A percentile compares a stretch with the other conserved stretches of the same genome.
phyloP scores from a whole-genome alignment of 2,888 invertebrate genomes.

The Prenolepis imparis region DNA sequence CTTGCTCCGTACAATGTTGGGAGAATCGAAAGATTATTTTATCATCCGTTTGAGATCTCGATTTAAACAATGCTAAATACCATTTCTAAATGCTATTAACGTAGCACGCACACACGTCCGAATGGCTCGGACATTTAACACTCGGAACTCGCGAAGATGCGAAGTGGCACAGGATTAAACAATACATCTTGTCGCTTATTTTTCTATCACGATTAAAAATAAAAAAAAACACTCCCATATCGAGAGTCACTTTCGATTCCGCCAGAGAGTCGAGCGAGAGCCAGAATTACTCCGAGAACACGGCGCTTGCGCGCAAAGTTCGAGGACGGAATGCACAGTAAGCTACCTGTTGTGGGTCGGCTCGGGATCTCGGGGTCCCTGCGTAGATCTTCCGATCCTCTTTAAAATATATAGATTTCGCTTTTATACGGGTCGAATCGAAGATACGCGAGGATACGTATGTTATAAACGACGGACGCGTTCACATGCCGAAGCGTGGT shows the following conservation, averaged over 20 bases:
- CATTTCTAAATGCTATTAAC: neutral
- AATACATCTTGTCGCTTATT: neutral
- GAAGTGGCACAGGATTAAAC: neutral
- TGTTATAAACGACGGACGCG: conserved; percentile 13
- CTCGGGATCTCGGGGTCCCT: conserved; percentile 53
- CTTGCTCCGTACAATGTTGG: neutral
- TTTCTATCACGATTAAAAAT: neutral
- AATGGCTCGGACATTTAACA: neutral
- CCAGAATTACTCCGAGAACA: conserved; percentile 28
- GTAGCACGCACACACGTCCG: neutral
- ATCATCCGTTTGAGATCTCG: neutral
- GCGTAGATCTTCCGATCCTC: neutral
- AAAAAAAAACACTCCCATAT: neutral
- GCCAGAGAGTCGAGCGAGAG: conserved; percentile 12
- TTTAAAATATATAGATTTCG: neutral
- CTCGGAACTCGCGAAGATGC: neutral
- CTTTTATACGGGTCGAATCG: conserved; percentile 65
- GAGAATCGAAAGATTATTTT: neutral
- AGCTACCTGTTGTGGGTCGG: conserved; percentile 73
- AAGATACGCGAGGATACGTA: no score
- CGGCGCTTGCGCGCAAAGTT: conserved; percentile 65
- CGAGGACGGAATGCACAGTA: conserved; percentile 71
- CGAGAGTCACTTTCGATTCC: conserved; percentile 52
- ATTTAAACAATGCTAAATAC: neutral
- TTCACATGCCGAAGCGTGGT: neutral